Base-by-base conservation (phyloP, 1,140 invertebrate species). In the Anoplolepis gracilipes region DNA sequence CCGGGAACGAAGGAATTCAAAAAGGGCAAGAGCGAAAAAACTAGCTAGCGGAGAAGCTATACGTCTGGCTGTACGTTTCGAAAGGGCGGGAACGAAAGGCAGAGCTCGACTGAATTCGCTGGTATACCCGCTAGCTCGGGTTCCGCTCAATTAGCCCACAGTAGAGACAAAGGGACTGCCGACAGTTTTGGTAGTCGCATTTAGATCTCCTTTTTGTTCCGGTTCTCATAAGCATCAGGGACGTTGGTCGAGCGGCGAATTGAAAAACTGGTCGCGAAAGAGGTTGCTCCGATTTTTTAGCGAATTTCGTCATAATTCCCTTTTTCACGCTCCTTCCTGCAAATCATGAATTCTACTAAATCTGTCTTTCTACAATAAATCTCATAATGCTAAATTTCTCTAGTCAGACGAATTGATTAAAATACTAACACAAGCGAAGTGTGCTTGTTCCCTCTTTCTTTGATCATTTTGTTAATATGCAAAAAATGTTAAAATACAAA, bases 141-240 rank as follows among this genome's bases (percentile, higher is more conserved):
- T 87, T 87, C 78, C 70, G 59, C 64, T 90, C 86, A 90, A 90
- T 90, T 90, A 90, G 84, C 79, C 36, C 76, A 57, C 42, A 53
- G 84, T 73, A 87, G 84, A 90, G 87, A 86, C 87, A 88, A 90
- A 90, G 87, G 78, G 65, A 49, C 70, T 87, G 75, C 88, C 88
- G 88, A 87, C 76, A 53, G 69, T 85, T 87, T 90, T 87, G 79
- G 57, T 75, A 85, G 67, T 42, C 75, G 28, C 64, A 77, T 67
- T 82, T 42, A 62, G 42, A 46, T 65, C 57, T 53, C 22, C 39
- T 61, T 84, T 84, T 53, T 81, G 61, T 61, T 39, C 16, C 7
- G 1, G 30, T 36, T 49, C 55, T 65, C 57, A 33, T 57, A 42
- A 39, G 81, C 39, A 36, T 65, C n/a, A 39, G 53, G 72, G 49